phyloP scores from a whole-genome alignment of 2,113 vertebrate genomes.

The Acrocephalus arundinaceus region DNA sequence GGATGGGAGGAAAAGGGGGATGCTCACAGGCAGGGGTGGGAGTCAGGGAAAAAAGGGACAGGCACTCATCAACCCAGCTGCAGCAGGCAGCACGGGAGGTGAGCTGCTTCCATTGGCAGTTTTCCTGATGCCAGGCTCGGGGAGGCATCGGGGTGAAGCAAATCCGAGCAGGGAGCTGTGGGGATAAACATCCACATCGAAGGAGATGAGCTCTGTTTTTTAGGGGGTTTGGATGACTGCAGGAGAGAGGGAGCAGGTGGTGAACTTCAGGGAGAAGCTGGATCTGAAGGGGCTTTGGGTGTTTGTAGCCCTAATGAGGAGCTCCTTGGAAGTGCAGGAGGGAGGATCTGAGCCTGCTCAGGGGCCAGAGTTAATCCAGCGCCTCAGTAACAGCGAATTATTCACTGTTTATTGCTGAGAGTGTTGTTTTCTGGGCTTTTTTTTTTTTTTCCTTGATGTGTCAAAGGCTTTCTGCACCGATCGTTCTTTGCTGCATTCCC shows the following conservation, averaged over 20 bases:
- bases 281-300: background rate
- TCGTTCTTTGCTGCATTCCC: background rate
- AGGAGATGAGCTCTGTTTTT: background rate
- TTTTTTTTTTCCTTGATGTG: background rate
- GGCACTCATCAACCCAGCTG: background rate
- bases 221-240: background rate
- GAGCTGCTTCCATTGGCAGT: background rate
- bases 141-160: background rate
- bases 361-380: background rate
- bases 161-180: background rate
- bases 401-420: background rate
- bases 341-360: background rate
- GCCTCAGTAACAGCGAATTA: background rate
- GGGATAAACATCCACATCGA: background rate
- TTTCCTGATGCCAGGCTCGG: background rate
- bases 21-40: background rate
- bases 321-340: background rate
- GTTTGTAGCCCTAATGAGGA: background rate
- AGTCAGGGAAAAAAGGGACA: background rate
- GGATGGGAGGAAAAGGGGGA: background rate
- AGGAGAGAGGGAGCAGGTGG: background rate
- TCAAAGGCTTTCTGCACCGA: background rate
- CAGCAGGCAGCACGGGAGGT: background rate
- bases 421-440: too few species aligned
- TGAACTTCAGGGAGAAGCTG: background rate